Percentiles rank a stretch among this genome's conserved stretches.
Evolutionary conservation across 2,113 vertebrate genomes (phyloP).

Genomic region (Leptodactylus fuscus): DNA sequence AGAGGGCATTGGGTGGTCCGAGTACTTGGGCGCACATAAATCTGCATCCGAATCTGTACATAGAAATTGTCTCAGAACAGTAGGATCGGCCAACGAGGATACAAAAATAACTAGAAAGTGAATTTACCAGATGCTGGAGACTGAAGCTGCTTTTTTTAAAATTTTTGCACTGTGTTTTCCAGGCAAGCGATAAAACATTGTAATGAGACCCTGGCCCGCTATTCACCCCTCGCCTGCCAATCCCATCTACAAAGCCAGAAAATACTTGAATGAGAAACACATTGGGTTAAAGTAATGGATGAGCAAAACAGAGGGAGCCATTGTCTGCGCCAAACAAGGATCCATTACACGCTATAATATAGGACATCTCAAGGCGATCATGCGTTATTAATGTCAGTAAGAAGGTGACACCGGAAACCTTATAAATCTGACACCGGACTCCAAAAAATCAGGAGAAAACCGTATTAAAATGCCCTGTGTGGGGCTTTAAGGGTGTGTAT

Average conservation of each 20-base stretch:
- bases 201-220: background rate
- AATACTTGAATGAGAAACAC: background rate
- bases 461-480: background rate
- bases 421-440: background rate
- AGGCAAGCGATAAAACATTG: conserved; percentile 22
- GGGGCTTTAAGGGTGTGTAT: background rate
- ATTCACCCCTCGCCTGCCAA: background rate
- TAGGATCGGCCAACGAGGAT: background rate
- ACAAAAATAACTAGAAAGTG: conserved; percentile 1
- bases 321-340: background rate
- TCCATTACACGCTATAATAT: conserved; percentile 6
- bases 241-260: background rate
- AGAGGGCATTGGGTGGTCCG: background rate
- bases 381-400: no score
- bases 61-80: background rate
- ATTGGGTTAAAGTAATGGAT: background rate
- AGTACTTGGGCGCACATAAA: background rate
- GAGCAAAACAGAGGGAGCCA: conserved; percentile 20
- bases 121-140: conserved; percentile 2
- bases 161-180: background rate
- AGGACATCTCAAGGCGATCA: no score
- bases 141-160: background rate
- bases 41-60: background rate
- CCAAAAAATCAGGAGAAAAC: background rate
- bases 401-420: background rate